These are phyloP conservation scores for Phataginus tetradactyla DNA, from an alignment of 2,797 vertebrate species.

Conservation along the genomic window DNA sequence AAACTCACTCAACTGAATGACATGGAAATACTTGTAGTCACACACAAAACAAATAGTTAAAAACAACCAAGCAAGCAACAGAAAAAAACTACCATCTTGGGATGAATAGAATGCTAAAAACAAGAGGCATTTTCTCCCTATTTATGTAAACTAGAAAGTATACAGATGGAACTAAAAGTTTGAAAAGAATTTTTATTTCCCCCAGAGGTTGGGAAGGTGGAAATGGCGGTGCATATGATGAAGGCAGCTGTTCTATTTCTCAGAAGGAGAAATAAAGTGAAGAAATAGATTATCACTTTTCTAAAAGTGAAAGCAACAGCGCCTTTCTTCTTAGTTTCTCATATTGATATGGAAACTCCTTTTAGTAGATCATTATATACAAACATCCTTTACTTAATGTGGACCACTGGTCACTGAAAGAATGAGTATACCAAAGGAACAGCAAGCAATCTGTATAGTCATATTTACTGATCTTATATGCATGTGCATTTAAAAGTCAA, in stretches of 20 bases:
- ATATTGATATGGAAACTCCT: not conserved
- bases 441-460: not conserved
- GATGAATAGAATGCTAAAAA: not conserved
- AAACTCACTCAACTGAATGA: not conserved
- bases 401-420: not conserved
- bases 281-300: not conserved
- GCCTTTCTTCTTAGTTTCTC: not conserved
- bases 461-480: not conserved
- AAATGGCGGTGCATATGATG: not conserved
- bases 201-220: not conserved
- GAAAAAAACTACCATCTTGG: not conserved
- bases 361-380: not conserved
- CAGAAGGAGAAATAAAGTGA: slow-evolving; percentile 11
- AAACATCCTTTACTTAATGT: not conserved
- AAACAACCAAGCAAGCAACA: slow-evolving; percentile 4
- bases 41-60: not conserved
- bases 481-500: not conserved
- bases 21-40: not conserved
- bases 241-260: slow-evolving; percentile 24
- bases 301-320: not conserved
- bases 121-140: not conserved
- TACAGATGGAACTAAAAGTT: slow-evolving; percentile 44
- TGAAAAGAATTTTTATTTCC: not conserved
- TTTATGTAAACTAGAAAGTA: slow-evolving; percentile 3
- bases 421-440: not conserved